Conservation (phyloP, 2,797 vertebrate genomes). For the Scomberomorus guttatus region DNA sequence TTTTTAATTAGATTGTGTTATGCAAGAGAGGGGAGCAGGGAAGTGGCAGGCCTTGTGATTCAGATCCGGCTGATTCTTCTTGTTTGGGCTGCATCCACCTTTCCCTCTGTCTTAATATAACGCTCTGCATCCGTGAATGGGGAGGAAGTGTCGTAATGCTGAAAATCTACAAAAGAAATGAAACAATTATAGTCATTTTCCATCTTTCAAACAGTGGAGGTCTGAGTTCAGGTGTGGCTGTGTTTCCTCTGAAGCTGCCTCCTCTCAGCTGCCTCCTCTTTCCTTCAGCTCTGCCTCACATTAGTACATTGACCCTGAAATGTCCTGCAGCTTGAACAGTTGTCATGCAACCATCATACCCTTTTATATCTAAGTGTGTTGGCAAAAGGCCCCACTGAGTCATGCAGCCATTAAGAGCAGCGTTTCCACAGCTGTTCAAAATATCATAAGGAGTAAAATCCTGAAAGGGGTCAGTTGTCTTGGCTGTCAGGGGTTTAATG, state of each 20-base stretch:
- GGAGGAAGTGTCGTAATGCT: background rate
- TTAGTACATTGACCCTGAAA: slow-evolving; percentile 59
- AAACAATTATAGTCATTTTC: background rate
- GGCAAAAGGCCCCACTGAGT: slow-evolving; percentile 28
- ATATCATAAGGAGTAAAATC: slow-evolving; percentile 3
- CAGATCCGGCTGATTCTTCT: slow-evolving; percentile 38
- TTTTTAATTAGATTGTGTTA: slow-evolving; percentile 67
- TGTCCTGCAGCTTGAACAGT: slow-evolving; percentile 52
- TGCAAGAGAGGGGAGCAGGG: slow-evolving; percentile 59
- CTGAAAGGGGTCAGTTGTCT: slow-evolving; percentile 20
- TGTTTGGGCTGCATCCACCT: slow-evolving; percentile 33
- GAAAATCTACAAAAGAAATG: background rate
- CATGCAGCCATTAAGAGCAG: slow-evolving; percentile 34
- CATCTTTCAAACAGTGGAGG: background rate
- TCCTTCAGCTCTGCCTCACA: slow-evolving; percentile 17
- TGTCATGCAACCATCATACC: slow-evolving; percentile 50
- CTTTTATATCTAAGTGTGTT: slow-evolving; percentile 30
- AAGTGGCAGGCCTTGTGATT: slow-evolving; percentile 60
- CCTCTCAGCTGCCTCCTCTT: background rate
- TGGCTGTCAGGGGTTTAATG: slow-evolving; percentile 14
- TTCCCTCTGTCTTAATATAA: background rate
- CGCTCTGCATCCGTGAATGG: background rate
- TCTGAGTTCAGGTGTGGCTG: slow-evolving; percentile 43
- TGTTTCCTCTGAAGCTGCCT: background rate
- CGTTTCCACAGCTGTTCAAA: slow-evolving; percentile 10